Percentiles rank a stretch among this genome's conserved stretches.
Evolutionary conservation across 2,797 vertebrate species (phyloP).

Genomic region (Leucoraja ocellata): DNA sequence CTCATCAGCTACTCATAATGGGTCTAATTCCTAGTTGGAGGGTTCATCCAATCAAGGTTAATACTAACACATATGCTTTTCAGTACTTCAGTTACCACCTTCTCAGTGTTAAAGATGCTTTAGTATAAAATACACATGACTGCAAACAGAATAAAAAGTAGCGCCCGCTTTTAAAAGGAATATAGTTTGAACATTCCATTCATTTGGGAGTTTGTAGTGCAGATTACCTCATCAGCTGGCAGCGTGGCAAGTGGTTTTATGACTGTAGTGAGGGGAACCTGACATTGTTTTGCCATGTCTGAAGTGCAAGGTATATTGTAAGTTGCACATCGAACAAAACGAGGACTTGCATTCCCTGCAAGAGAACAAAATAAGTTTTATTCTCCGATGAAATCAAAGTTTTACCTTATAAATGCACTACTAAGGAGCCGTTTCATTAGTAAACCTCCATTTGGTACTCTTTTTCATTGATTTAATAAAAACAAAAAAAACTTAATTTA

Average conservation of each 20-base stretch:
- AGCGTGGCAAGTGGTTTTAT: slow-evolving; percentile 87
- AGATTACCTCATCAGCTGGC: slow-evolving; percentile 80
- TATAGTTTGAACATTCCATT: background rate
- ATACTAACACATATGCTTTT: background rate
- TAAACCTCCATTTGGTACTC: background rate
- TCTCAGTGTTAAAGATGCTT: background rate
- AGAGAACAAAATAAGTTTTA: background rate
- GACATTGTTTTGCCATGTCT: slow-evolving; percentile 98
- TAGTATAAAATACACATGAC: background rate
- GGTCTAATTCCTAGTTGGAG: background rate
- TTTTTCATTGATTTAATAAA: slow-evolving; percentile 34
- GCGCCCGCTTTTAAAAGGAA: background rate
- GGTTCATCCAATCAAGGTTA: background rate
- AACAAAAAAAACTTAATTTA: background rate
- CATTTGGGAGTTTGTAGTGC: background rate
- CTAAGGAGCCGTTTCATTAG: background rate
- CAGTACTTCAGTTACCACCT: background rate
- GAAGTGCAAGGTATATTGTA: slow-evolving; percentile 95
- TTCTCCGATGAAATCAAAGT: background rate
- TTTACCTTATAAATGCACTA: background rate
- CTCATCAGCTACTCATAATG: background rate
- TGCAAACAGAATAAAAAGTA: background rate
- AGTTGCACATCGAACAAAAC: slow-evolving; percentile 87
- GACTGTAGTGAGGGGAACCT: slow-evolving; percentile 90
- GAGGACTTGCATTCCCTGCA: slow-evolving; percentile 87